Evolutionary conservation across 2,797 vertebrate species (phyloP), one percentile per base, ranked within the genome.

Genomic region (Lithobates sylvaticus): DNA sequence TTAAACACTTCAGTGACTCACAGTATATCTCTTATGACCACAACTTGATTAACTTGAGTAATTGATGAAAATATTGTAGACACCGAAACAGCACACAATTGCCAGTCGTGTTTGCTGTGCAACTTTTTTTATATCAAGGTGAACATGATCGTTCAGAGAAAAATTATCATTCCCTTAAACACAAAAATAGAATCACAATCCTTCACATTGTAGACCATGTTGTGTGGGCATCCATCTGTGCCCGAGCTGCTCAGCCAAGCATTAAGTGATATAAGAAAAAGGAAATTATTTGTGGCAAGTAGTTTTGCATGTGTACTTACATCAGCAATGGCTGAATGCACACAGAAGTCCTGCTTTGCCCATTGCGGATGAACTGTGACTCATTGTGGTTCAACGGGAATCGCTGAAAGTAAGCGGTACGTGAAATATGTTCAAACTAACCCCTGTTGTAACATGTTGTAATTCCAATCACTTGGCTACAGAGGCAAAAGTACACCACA

Each of bases 251-350:
- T 65, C 61, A 65, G 23, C 61, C 61, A 65, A 26, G 61, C n/a
- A 65, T 65, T 9, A 10, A 9, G 10, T 65, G 61, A 65, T 65
- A 65, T 65, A 65, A 65, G 61, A 26, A 65, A 65, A 65, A 65
- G 61, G 61, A 65, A 65, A 65, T 65, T 65, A n/a, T 65, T 65
- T 65, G 23, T 65, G 61, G 61, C 23, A 65, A 65, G 61, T 26
- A 65, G 7, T 65, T 65, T 65, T 65, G 21, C n/a, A 65, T 65
- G 61, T 65, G 61, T n/a, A 65, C 61, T 23, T 23, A 26, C 61
- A 65, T 65, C 21, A 65, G 61, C 23, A 65, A 26, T 65, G 61
- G 61, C n/a, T 65, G 61, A 65, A 65, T 65, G 61, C 23, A 65
- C 23, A 65, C n/a, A 26, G 61, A 65, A 65, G 61, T 26, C 61